A percentile compares a stretch with the other conserved stretches of the same genome.
Conservation (phyloP, 2,113 vertebrate species). For the Symphodus melops region DNA sequence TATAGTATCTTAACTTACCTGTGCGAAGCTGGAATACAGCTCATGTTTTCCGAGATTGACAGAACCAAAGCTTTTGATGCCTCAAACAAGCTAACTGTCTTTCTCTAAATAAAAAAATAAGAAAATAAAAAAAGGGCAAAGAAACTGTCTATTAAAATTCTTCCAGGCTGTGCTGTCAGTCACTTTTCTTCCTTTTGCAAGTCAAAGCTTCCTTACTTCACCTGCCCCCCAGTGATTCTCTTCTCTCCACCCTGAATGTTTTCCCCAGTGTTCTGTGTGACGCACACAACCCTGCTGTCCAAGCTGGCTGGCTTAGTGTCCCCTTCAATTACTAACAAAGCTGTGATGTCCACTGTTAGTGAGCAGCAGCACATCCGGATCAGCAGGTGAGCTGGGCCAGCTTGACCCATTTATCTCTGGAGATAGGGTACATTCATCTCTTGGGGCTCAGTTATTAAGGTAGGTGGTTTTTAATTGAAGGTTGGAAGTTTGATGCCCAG, state of each 20-base stretch:
- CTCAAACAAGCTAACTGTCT: slow-evolving; percentile 9
- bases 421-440: no score
- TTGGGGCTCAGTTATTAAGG: no score
- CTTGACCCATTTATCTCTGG: slow-evolving; percentile 18
- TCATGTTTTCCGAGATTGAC: slow-evolving; percentile 40
- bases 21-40: slow-evolving; percentile 60
- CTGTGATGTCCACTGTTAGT: slow-evolving; percentile 48
- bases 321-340: slow-evolving; percentile 46
- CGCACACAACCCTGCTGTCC: slow-evolving; percentile 34
- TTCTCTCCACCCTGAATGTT: slow-evolving; percentile 3
- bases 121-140: not conserved
- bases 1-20: slow-evolving; percentile 49
- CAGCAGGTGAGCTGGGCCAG: slow-evolving; percentile 24
- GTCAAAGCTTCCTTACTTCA: not conserved
- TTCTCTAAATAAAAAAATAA: slow-evolving; percentile 1
- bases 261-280: slow-evolving; percentile 30
- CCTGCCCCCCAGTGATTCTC: not conserved
- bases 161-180: not conserved
- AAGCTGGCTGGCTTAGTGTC: slow-evolving; percentile 62
- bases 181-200: not conserved
- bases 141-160: not conserved
- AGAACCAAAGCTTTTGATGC: not conserved
- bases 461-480: no score
- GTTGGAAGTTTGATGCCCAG: no score
- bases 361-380: slow-evolving; percentile 16